Conservation (phyloP, 2,888 invertebrate genomes). For the Latrodectus elegans region DNA sequence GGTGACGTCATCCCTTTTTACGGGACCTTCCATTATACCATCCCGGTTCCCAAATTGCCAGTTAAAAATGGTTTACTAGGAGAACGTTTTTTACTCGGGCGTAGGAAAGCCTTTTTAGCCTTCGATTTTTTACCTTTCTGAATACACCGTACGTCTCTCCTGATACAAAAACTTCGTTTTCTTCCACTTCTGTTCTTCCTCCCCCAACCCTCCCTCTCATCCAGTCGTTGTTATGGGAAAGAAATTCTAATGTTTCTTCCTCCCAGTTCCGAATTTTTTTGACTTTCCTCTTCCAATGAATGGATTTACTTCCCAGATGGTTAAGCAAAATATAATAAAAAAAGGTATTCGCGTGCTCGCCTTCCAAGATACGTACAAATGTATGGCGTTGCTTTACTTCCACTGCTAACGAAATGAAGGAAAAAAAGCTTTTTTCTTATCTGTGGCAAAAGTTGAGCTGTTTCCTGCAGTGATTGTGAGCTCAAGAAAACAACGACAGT, state of each 20-base stretch:
- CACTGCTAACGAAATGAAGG: too few relatives aligned
- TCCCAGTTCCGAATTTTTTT: background rate
- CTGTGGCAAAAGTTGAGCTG: too few relatives aligned
- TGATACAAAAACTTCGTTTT: conserved; percentile 61
- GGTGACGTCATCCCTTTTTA: conserved; percentile 65
- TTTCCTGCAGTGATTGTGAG: too few relatives aligned
- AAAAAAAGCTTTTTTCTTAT: too few relatives aligned
- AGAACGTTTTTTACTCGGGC: background rate
- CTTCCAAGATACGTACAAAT: too few relatives aligned
- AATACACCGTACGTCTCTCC: background rate
- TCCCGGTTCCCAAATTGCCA: conserved; percentile 67
- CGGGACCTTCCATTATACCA: conserved; percentile 65
- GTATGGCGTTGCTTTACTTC: too few relatives aligned
- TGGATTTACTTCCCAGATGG: too few relatives aligned
- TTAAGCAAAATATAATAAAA: too few relatives aligned
- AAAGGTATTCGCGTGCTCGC: too few relatives aligned
- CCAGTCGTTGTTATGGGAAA: conserved; percentile 38
- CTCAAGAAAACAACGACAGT: too few relatives aligned
- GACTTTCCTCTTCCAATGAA: too few relatives aligned
- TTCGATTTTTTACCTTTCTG: conserved; percentile 3
- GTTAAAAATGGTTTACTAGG: conserved; percentile 66
- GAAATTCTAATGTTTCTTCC: conserved; percentile 38
- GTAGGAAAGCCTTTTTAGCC: background rate
- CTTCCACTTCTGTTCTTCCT: background rate
- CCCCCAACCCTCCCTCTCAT: background rate